Evolutionary conservation across 1,140 invertebrate genomes (phyloP).

Genomic region (Microvelia longipes): DNA sequence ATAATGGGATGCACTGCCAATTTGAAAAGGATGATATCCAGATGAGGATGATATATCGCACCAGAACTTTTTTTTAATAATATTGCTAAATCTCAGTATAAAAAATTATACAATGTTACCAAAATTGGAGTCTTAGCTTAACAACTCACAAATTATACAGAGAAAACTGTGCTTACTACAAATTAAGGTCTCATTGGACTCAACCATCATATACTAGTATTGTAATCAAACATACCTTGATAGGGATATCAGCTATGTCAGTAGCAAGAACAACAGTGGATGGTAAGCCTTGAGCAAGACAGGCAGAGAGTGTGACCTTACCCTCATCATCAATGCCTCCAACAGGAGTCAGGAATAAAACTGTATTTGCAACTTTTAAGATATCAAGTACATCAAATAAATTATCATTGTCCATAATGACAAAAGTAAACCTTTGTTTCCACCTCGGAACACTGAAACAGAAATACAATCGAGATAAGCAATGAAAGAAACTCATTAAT

Average conservation of each 20-base stretch:
- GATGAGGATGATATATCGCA: no score
- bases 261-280: slow-evolving; percentile 59
- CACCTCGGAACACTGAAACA: slow-evolving; percentile 56
- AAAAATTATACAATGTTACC: no score
- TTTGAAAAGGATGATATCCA: no score
- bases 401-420: slow-evolving; percentile 51
- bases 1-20: no score
- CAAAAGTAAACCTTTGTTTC: slow-evolving; percentile 69
- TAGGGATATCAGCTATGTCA: slow-evolving; percentile 52
- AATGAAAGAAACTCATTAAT: background rate
- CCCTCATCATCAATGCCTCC: slow-evolving; percentile 56
- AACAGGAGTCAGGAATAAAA: slow-evolving; percentile 56
- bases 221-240: slow-evolving; percentile 32
- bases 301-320: slow-evolving; percentile 49
- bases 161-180: no score
- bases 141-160: no score
- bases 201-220: background rate
- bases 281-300: slow-evolving; percentile 69
- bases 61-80: no score
- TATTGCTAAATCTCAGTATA: no score
- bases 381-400: slow-evolving; percentile 62
- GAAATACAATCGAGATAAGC: no score
- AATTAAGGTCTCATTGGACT: no score
- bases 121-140: no score
- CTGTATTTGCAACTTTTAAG: slow-evolving; percentile 67